Conservation (phyloP, 1,140 invertebrate genomes). For the Mamestra configurata region DNA sequence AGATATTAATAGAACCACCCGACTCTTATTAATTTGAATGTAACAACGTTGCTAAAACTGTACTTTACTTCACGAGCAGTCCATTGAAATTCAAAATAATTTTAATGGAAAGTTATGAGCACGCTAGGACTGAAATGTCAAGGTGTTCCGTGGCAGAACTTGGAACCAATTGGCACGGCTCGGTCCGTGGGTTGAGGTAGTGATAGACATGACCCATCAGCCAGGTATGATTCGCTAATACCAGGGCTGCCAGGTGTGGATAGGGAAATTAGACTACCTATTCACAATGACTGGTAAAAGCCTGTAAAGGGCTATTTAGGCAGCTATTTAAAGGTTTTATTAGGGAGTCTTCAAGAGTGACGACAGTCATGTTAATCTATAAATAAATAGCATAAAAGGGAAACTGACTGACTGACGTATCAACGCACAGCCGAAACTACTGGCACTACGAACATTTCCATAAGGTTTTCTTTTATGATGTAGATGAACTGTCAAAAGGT, state of each 20-base stretch:
- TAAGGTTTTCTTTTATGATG: too few species aligned
- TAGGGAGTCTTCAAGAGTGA: too few species aligned
- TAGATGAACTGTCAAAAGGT: too few species aligned
- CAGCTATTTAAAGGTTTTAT: too few species aligned
- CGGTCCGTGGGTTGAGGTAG: neutral
- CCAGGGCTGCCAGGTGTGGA: neutral
- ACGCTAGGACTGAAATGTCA: neutral
- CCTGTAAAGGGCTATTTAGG: too few species aligned
- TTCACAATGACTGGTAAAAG: too few species aligned
- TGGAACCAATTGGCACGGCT: neutral
- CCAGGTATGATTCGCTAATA: neutral
- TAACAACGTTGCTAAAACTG: constrained; percentile 1
- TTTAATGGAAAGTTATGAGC: constrained; percentile 12
- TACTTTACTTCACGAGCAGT: constrained; percentile 9
- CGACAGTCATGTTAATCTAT: too few species aligned
- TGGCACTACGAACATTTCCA: too few species aligned
- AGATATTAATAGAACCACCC: neutral
- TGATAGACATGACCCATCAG: neutral
- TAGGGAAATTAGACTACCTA: too few species aligned
- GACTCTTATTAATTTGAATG: neutral
- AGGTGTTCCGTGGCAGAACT: constrained; percentile 7
- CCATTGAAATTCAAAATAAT: constrained; percentile 6
- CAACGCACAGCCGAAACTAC: too few species aligned
- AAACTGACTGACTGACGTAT: too few species aligned
- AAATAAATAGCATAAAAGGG: too few species aligned